Base-by-base conservation (phyloP, 2,797 vertebrate species). In the Pseudochaenichthys georgianus region DNA sequence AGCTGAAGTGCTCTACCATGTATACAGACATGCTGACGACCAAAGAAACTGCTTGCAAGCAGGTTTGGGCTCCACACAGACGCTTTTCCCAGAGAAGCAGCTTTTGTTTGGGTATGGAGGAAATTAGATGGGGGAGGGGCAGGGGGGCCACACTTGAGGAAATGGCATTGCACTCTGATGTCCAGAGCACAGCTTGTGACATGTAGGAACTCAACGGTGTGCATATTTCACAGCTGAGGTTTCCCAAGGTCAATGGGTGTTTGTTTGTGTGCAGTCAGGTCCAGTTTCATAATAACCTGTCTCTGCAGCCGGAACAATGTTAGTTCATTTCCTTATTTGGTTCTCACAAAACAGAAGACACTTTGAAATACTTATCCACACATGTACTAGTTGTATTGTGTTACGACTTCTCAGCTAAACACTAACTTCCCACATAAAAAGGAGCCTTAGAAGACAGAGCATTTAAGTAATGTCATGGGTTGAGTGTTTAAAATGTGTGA, bases 81-180 rank as follows among this genome's bases (percentile, higher is more conserved):
- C 45, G 11, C 64, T 87, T 87, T 87, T 89, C 87, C 72, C 84
- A 89, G 83, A 87, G 89, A 89, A 78, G 69, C 34, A 23, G 84
- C 85, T 90, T 91, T 92, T 93, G 90, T 93, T 92, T 92, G 84
- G 88, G 75, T 88, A 87, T 69, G 74, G 74, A 91, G 91, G 90
- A 92, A 90, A 90, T 89, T 85, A 84, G 86, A 70, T 11, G 8
- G 68, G 75, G 2, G 16, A 9, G 7, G 67, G 64, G 57, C 34
- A 38, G n/a, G 31, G 4, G 43, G 69, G 48, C 68, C 67, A 78
- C 82, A 85, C 89, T 90, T 89, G 68, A 87, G 92, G 92, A 92
- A 92, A 91, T 85, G 80, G 82, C 85, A 82, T 89, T 85, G 82
- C 54, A 75, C 82, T 88, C 82, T 79, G 74, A 86, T 85, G 80